Percentiles rank a stretch among this genome's conserved stretches.
phyloP scores from a whole-genome alignment of 2,113 vertebrate species.

The Carettochelys insculpta region DNA sequence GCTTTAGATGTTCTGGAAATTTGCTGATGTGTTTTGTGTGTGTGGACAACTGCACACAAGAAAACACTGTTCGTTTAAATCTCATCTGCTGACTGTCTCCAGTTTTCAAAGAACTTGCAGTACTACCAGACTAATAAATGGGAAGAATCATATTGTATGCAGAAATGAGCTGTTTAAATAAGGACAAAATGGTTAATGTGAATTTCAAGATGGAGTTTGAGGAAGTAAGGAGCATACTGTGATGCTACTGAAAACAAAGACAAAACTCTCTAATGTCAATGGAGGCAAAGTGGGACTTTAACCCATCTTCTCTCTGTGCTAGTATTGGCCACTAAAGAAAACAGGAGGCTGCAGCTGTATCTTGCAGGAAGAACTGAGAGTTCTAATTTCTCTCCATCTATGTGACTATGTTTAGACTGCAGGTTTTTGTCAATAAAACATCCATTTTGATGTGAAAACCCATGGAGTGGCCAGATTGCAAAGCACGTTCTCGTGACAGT shows the following conservation, averaged over 20 bases:
- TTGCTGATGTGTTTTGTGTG: neutral
- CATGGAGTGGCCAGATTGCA: too few relatives aligned
- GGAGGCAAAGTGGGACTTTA: neutral
- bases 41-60: neutral
- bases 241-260: neutral
- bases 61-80: neutral
- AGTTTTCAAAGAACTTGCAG: neutral
- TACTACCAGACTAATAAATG: neutral
- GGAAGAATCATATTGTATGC: neutral
- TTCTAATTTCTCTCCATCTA: neutral
- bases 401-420: too few relatives aligned
- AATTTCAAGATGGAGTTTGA: neutral
- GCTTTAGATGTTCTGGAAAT: neutral
- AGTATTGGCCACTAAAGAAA: neutral
- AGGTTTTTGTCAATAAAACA: too few relatives aligned
- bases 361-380: neutral
- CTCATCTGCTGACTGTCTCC: neutral
- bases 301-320: neutral
- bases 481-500: too few relatives aligned
- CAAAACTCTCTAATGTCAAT: neutral
- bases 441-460: too few relatives aligned
- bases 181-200: neutral
- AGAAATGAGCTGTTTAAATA: neutral
- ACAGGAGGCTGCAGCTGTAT: neutral
- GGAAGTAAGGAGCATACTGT: neutral